Evolutionary conservation across 2,113 vertebrate species (phyloP).

Genomic region (Phylloscopus trochiloides): DNA sequence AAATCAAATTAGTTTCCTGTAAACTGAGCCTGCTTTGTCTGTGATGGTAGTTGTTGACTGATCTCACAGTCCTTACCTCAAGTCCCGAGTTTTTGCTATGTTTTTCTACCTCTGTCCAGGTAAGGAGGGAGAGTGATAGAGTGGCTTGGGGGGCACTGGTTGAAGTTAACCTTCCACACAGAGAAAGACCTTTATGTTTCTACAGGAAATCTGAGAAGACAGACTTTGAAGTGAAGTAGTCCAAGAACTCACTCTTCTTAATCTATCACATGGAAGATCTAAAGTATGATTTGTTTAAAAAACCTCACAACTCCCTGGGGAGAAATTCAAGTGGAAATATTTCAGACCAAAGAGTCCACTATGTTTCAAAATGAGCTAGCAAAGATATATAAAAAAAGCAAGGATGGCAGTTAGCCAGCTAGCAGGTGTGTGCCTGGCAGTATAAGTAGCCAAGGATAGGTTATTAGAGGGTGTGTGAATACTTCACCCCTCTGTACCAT

Average conservation of each 20-base stretch:
- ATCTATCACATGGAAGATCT: background rate
- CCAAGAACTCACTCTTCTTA: background rate
- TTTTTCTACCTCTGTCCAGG: background rate
- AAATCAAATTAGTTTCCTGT: background rate
- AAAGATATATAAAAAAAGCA: background rate
- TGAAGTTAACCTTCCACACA: background rate
- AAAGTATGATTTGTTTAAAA: background rate
- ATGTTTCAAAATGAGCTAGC: background rate
- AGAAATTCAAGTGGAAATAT: background rate
- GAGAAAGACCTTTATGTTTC: background rate
- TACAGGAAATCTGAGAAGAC: background rate
- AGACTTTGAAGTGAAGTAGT: background rate
- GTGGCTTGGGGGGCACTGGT: background rate
- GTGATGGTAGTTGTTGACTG: background rate
- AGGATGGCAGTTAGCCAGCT: background rate
- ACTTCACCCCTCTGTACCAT: background rate
- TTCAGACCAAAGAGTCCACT: background rate
- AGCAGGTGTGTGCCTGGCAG: background rate
- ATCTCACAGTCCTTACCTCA: background rate
- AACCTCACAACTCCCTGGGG: background rate
- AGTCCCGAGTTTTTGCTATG: rapidly evolving
- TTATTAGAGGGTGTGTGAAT: background rate
- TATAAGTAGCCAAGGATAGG: background rate
- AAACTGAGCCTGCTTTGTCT: background rate
- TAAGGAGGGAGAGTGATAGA: background rate